Percentiles rank a stretch among this genome's conserved stretches.
Evolutionary conservation across 2,797 vertebrate genomes (phyloP).

Genomic region (Sebastes variabilis): DNA sequence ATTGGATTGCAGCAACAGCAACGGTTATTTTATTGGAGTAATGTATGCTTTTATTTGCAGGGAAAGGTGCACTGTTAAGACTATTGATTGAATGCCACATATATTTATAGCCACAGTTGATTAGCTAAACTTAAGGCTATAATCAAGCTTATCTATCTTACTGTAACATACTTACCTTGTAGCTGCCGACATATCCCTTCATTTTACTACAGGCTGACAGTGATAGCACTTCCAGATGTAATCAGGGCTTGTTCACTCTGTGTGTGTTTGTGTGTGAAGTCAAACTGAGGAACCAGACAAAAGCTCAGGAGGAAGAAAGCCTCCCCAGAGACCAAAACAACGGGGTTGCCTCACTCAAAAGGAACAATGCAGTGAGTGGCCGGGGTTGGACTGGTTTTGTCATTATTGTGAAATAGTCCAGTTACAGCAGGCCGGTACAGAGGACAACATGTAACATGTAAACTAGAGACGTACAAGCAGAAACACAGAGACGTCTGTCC

Average conservation of each 20-base stretch:
- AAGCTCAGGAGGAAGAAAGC: slow-evolving; percentile 51
- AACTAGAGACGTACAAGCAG: not conserved
- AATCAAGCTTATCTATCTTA: slow-evolving; percentile 14
- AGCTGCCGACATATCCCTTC: not conserved
- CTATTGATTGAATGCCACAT: not conserved
- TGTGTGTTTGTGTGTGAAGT: not conserved
- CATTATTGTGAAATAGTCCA: slow-evolving; percentile 28
- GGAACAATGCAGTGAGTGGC: slow-evolving; percentile 42
- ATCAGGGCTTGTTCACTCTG: slow-evolving; percentile 21
- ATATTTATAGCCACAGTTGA: not conserved
- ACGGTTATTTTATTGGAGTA: not conserved
- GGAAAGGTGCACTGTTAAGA: too few relatives aligned
- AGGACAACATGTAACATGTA: not conserved
- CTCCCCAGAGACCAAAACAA: slow-evolving; percentile 43
- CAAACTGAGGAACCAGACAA: slow-evolving; percentile 51
- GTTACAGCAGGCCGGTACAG: not conserved
- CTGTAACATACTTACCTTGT: not conserved
- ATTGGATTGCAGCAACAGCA: not conserved
- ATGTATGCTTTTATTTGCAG: slow-evolving; percentile 2
- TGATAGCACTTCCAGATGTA: slow-evolving; percentile 27
- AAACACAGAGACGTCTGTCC: not conserved
- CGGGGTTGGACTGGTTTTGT: slow-evolving; percentile 30
- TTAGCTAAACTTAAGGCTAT: not conserved
- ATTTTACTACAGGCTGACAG: slow-evolving; percentile 36
- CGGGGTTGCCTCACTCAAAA: not conserved